phyloP scores from a whole-genome alignment of 2,888 invertebrate species.

The Ctena decussata region DNA sequence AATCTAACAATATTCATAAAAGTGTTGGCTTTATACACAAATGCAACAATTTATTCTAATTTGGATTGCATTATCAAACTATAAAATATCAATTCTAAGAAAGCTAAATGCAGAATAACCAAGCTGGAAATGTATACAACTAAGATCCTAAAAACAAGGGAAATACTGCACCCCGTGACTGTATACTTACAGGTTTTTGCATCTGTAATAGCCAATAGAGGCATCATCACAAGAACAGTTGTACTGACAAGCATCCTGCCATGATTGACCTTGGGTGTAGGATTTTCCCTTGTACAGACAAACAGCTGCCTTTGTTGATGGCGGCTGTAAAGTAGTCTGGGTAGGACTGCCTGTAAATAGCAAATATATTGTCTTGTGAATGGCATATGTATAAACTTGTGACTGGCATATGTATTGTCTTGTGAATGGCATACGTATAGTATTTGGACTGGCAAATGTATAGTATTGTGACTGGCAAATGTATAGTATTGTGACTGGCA shows the following conservation, averaged over 20 bases:
- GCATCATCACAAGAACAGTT: constrained; percentile 72
- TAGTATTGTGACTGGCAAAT: too few species aligned
- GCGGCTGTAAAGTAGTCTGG: neutral
- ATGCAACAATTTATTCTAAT: too few species aligned
- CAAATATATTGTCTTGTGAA: neutral
- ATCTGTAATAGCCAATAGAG: constrained; percentile 64
- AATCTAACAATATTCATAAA: too few species aligned
- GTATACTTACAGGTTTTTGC: constrained; percentile 57
- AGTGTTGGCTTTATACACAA: too few species aligned
- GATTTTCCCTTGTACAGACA: constrained; percentile 69
- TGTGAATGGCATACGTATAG: neutral
- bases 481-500: too few species aligned
- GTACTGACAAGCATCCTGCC: constrained; percentile 69
- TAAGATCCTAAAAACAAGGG: too few species aligned
- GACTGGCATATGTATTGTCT: neutral
- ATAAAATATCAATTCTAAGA: too few species aligned
- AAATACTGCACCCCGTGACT: too few species aligned
- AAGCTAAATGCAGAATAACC: too few species aligned
- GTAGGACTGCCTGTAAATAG: neutral
- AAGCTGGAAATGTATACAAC: too few species aligned
- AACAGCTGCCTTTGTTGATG: neutral
- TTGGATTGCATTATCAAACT: too few species aligned
- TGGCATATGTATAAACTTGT: neutral
- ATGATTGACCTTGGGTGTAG: constrained; percentile 63
- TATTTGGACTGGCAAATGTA: too few species aligned